A percentile compares a stretch with the other conserved stretches of the same genome.
Conservation (phyloP, 2,888 invertebrate species). For the Calameuta filiformis region DNA sequence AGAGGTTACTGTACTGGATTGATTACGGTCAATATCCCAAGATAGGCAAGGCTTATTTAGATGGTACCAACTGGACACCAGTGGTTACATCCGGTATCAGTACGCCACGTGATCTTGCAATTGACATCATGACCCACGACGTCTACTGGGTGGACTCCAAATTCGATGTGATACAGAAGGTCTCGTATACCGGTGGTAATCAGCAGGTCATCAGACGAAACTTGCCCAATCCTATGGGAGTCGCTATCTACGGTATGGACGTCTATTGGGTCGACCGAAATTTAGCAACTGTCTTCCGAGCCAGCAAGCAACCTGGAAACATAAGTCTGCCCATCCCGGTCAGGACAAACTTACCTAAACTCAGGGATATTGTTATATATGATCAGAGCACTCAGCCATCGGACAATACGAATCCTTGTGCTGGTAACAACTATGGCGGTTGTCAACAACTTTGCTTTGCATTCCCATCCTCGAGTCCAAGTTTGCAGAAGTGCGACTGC, state of each 20-base stretch:
- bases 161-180: slow-evolving; percentile 92
- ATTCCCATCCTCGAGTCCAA: slow-evolving; percentile 76
- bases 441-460: slow-evolving; percentile 98
- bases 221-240: slow-evolving; percentile 93
- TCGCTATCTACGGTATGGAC: slow-evolving; percentile 84
- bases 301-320: slow-evolving; percentile 82
- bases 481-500: slow-evolving; percentile 87
- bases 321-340: slow-evolving; percentile 77
- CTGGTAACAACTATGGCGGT: slow-evolving; percentile 79
- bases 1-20: slow-evolving; percentile 94
- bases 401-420: slow-evolving; percentile 85
- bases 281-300: slow-evolving; percentile 83
- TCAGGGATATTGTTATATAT: slow-evolving; percentile 92
- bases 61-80: slow-evolving; percentile 87
- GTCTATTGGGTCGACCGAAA: slow-evolving; percentile 97
- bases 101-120: slow-evolving; percentile 88
- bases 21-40: slow-evolving; percentile 97
- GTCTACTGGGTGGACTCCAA: slow-evolving; percentile 98
- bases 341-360: slow-evolving; percentile 84
- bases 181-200: slow-evolving; percentile 85
- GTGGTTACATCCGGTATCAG: slow-evolving; percentile 92
- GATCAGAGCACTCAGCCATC: slow-evolving; percentile 89
- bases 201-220: slow-evolving; percentile 86
- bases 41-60: slow-evolving; percentile 89
- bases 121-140: slow-evolving; percentile 94